Conservation (phyloP, 2,888 invertebrate genomes). For the Sarcophaga variegata region DNA sequence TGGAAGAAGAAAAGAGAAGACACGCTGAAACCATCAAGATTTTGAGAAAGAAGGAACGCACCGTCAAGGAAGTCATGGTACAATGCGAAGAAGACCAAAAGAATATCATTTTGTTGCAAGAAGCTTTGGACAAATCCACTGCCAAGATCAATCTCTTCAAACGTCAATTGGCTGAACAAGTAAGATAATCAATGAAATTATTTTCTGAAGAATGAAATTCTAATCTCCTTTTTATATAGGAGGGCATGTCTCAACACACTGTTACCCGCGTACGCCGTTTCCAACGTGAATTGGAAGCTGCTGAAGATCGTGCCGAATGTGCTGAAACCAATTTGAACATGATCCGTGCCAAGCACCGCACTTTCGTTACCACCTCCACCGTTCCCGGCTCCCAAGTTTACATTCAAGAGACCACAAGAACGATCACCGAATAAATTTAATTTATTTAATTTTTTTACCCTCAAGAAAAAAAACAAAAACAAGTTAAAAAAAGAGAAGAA, state of each 20-base stretch:
- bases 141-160: conserved; percentile 97
- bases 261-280: conserved; percentile 98
- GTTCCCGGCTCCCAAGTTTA: conserved; percentile 95
- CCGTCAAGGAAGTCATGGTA: conserved; percentile 96
- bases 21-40: conserved; percentile 99
- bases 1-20: conserved; percentile 98
- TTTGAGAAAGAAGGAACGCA: conserved; percentile 98
- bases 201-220: neutral
- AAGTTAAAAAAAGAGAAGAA: conserved; percentile 41
- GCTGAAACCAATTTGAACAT: conserved; percentile 97
- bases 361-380: conserved; percentile 96
- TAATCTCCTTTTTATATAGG: conserved; percentile 83
- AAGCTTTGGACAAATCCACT: conserved; percentile 92
- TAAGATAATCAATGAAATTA: conserved; percentile 77
- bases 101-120: conserved; percentile 95
- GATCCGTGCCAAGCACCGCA: conserved; percentile 99
- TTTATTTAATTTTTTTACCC: conserved; percentile 67
- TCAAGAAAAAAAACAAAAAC: conserved; percentile 23
- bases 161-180: conserved; percentile 96
- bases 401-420: conserved; percentile 91
- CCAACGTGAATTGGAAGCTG: conserved; percentile 98
- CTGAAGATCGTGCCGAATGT: conserved; percentile 97
- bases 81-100: conserved; percentile 98
- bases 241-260: conserved; percentile 95
- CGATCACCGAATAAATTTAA: conserved; percentile 82